Evolutionary conservation across 2,113 vertebrate species (phyloP).

Genomic region (Myanophis thanlyinensis): DNA sequence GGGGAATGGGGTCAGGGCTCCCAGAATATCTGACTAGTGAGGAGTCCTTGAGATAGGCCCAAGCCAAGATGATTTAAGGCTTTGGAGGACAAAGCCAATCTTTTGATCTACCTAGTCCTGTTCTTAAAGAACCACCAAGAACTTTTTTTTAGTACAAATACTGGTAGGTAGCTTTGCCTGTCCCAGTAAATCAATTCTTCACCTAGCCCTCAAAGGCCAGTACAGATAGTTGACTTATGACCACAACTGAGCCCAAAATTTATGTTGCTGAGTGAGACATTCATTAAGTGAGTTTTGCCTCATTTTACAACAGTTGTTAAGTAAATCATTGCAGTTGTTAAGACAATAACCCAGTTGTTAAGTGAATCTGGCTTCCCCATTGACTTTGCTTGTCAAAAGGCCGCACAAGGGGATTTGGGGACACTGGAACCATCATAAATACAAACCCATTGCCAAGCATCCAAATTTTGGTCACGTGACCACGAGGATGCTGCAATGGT

Average conservation of each 20-base stretch:
- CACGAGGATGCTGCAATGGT: background rate
- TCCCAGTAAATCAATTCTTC: background rate
- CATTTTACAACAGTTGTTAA: background rate
- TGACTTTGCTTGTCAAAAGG: background rate
- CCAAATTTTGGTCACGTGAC: background rate
- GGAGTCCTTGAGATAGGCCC: background rate
- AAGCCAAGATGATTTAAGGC: background rate
- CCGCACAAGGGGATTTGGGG: background rate
- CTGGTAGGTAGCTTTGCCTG: background rate
- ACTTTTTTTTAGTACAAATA: background rate
- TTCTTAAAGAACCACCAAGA: background rate
- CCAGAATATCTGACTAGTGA: background rate
- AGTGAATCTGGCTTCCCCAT: background rate
- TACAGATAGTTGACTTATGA: background rate
- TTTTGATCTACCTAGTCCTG: background rate
- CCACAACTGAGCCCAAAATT: background rate
- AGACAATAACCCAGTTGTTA: background rate
- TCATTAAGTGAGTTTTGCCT: background rate
- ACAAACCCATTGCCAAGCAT: background rate
- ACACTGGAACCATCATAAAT: background rate
- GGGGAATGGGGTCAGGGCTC: background rate
- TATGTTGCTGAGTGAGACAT: background rate
- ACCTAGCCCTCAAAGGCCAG: background rate
- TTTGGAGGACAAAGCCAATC: background rate
- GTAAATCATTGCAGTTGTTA: background rate